Conservation (phyloP, 1,140 invertebrate genomes). For the Fopius arisanus region DNA sequence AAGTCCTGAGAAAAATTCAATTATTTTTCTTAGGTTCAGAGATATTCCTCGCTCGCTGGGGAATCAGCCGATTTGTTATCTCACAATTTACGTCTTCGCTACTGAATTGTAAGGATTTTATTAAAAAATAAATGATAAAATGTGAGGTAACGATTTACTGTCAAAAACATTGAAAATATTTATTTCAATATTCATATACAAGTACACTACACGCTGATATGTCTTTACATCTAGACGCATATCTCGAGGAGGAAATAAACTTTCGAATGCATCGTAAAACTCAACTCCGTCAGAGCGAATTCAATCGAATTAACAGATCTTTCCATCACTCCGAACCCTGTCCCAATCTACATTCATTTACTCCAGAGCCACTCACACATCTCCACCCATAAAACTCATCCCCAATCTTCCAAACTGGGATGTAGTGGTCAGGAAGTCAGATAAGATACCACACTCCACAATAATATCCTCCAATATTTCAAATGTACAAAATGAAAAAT, state of each 20-base stretch:
- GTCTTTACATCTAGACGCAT: slow-evolving; percentile 48
- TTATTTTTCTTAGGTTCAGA: too few relatives aligned
- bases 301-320: background rate
- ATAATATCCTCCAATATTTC: background rate
- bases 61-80: too few relatives aligned
- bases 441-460: background rate
- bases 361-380: background rate
- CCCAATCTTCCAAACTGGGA: background rate
- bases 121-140: background rate
- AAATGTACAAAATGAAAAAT: background rate
- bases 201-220: slow-evolving; percentile 56
- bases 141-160: slow-evolving; percentile 28
- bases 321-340: background rate
- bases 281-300: background rate
- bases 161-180: slow-evolving; percentile 59
- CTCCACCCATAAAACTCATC: background rate
- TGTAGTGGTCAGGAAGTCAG: slow-evolving; percentile 1
- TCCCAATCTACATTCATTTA: background rate
- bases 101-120: background rate
- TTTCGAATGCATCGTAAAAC: slow-evolving; percentile 6
- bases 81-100: background rate
- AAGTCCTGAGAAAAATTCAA: background rate
- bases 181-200: slow-evolving; percentile 56
- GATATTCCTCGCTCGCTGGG: too few relatives aligned
- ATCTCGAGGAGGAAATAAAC: slow-evolving; percentile 32